phyloP scores from a whole-genome alignment of 2,888 invertebrate genomes.

The Dicycla oo region DNA sequence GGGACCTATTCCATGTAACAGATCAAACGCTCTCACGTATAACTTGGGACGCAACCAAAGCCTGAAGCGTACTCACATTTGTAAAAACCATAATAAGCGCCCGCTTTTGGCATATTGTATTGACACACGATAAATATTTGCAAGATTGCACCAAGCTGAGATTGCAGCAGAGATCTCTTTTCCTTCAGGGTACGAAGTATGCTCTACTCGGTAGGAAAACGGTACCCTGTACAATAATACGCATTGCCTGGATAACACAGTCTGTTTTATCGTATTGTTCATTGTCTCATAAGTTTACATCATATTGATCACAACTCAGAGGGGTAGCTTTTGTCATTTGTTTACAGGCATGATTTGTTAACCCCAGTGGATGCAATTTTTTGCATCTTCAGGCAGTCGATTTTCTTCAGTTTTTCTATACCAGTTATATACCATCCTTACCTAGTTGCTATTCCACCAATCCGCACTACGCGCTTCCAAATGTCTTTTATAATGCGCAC shows the following conservation, averaged over 20 bases:
- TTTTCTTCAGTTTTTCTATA: background rate
- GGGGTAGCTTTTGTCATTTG: background rate
- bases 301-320: background rate
- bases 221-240: constrained; percentile 66
- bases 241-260: constrained; percentile 28
- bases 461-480: too few species aligned
- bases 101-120: constrained; percentile 89
- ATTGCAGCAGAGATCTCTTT: constrained; percentile 78
- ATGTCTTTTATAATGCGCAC: too few species aligned
- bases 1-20: background rate
- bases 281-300: too few species aligned
- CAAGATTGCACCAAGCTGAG: constrained; percentile 80
- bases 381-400: background rate
- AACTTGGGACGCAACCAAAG: constrained; percentile 67
- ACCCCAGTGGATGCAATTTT: background rate
- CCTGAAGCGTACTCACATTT: constrained; percentile 86
- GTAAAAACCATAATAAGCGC: constrained; percentile 89
- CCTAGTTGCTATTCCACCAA: too few species aligned
- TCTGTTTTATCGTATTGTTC: background rate
- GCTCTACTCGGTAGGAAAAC: constrained; percentile 66
- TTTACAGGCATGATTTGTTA: too few species aligned
- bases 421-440: too few species aligned
- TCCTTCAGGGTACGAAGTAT: constrained; percentile 64
- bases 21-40: constrained; percentile 33
- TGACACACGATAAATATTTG: constrained; percentile 90